Evolutionary conservation across 1,140 invertebrate genomes (phyloP).

Genomic region (Nomia melanderi): DNA sequence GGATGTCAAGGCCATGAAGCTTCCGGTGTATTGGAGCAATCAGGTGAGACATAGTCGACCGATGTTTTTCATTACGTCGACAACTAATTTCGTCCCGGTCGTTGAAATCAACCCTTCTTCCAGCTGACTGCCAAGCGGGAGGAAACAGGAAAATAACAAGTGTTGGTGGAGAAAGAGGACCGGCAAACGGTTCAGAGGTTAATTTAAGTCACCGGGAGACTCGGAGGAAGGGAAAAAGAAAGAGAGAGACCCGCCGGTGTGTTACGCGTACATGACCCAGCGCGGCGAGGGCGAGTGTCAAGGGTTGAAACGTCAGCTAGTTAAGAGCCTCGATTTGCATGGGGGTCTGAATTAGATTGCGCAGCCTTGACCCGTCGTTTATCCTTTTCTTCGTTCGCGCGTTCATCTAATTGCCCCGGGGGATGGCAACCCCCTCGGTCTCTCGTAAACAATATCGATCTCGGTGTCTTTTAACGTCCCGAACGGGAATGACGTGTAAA

Average conservation of each 20-base stretch:
- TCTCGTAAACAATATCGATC: slow-evolving; percentile 1
- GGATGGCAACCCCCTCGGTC: neutral
- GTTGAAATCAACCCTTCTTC: slow-evolving; percentile 30
- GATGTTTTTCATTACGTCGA: slow-evolving; percentile 20
- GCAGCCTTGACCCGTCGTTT: slow-evolving; percentile 59
- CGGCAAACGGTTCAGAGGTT: slow-evolving; percentile 36
- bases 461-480: neutral
- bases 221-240: slow-evolving; percentile 58
- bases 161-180: neutral
- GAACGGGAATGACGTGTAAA: neutral
- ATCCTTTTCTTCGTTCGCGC: slow-evolving; percentile 57
- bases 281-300: slow-evolving; percentile 57
- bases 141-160: slow-evolving; percentile 28
- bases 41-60: neutral
- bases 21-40: neutral
- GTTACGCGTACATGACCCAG: slow-evolving; percentile 35
- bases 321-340: slow-evolving; percentile 68
- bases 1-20: neutral
- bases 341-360: slow-evolving; percentile 61
- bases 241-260: neutral
- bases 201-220: slow-evolving; percentile 57
- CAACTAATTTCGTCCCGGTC: slow-evolving; percentile 28
- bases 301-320: slow-evolving; percentile 65
- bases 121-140: neutral
- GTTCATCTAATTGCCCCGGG: slow-evolving; percentile 55